Evolutionary conservation across 2,797 vertebrate species (phyloP).

Genomic region (Coendou prehensilis): DNA sequence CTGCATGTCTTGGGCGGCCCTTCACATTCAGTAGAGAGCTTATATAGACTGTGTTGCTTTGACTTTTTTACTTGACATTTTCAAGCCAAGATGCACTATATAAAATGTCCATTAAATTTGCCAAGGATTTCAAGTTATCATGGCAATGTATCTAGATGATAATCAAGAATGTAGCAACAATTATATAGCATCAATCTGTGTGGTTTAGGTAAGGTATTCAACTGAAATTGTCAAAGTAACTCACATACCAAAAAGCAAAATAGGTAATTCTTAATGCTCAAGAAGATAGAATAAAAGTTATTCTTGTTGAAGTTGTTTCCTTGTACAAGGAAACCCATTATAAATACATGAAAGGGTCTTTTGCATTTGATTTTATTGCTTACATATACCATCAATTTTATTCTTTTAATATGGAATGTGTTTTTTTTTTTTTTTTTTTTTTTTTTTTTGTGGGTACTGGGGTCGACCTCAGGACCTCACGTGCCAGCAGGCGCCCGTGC

Average conservation of each 20-base stretch:
- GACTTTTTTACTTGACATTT: conserved; percentile 84
- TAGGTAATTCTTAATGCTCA: conserved; percentile 14
- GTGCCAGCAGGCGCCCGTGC: too few species aligned
- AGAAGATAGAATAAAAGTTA: neutral
- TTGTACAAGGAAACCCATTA: neutral
- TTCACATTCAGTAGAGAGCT: conserved; percentile 10
- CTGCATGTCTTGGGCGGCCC: neutral
- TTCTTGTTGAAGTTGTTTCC: conserved; percentile 26
- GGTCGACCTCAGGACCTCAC: too few species aligned
- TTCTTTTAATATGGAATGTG: conserved; percentile 30
- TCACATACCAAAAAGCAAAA: conserved; percentile 61
- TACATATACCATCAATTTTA: conserved; percentile 22
- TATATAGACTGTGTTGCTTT: conserved; percentile 46
- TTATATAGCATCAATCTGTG: conserved; percentile 67
- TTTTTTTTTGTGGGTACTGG: too few species aligned
- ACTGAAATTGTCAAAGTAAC: conserved; percentile 74
- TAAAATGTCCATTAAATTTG: conserved; percentile 80
- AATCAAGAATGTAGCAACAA: conserved; percentile 74
- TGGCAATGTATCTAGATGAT: conserved; percentile 30
- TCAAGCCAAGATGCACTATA: conserved; percentile 65
- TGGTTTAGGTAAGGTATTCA: conserved; percentile 67
- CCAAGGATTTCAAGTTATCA: conserved; percentile 75
- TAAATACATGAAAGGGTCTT: neutral
- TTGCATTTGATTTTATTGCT: conserved; percentile 40
- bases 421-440: neutral